phyloP scores from a whole-genome alignment of 1,140 invertebrate species.

The Stenopsyche tienmushanensis region DNA sequence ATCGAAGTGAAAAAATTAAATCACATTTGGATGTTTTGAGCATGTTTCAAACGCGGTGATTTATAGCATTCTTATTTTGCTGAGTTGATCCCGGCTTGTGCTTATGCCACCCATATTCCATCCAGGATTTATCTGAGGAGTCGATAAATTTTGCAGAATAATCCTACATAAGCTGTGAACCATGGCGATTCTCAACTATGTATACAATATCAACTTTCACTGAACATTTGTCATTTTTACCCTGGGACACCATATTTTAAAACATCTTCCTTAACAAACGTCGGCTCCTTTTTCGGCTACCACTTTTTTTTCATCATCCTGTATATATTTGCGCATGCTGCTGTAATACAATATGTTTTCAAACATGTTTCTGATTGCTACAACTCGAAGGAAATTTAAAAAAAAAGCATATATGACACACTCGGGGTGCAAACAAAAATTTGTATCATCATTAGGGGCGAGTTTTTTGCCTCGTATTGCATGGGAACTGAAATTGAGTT shows the following conservation, averaged over 20 bases:
- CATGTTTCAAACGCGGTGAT: no score
- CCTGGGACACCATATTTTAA: not conserved
- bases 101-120: no score
- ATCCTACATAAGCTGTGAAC: conserved; percentile 16
- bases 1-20: not conserved
- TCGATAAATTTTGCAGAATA: no score
- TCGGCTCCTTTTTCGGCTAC: not conserved
- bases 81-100: no score
- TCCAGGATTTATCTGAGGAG: no score
- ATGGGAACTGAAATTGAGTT: no score
- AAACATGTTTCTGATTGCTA: conserved; percentile 26
- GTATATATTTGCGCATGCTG: not conserved
- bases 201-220: conserved; percentile 23
- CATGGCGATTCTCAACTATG: conserved; percentile 9
- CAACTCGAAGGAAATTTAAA: conserved; percentile 13
- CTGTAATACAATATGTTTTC: conserved; percentile 25
- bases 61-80: no score
- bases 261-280: conserved; percentile 10
- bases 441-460: no score
- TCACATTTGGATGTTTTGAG: not conserved
- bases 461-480: no score
- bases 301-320: not conserved
- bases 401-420: not conserved
- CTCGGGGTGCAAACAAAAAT: no score
- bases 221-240: conserved; percentile 31